Conservation (phyloP, 2,113 vertebrate species). For the Chelonoidis abingdonii region DNA sequence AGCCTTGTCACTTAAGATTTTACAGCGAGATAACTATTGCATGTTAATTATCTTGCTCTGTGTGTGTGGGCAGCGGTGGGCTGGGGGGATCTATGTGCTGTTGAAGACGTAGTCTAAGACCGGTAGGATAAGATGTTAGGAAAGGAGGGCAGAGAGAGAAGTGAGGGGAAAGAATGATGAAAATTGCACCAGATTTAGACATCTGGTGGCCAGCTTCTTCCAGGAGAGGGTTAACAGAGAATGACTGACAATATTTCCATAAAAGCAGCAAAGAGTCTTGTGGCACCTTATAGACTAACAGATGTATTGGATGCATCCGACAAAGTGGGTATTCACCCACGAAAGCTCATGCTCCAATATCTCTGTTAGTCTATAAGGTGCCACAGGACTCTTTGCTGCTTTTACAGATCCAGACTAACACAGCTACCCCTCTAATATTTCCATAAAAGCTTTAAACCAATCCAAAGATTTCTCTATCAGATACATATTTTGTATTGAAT, state of each 20-base stretch:
- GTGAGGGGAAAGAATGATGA: not conserved
- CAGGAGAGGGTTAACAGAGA: not conserved
- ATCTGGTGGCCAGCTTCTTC: not conserved
- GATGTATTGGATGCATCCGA: too few relatives aligned
- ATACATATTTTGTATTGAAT: not conserved
- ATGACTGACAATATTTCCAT: not conserved
- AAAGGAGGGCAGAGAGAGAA: not conserved
- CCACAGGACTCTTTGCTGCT: too few relatives aligned
- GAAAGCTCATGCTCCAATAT: too few relatives aligned
- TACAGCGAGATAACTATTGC: not conserved
- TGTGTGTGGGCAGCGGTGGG: not conserved
- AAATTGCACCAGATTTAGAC: not conserved
- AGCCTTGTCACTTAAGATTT: not conserved
- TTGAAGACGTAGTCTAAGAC: constrained; percentile 11
- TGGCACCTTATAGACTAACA: too few relatives aligned
- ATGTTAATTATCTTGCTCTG: not conserved
- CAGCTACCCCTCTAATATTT: not conserved
- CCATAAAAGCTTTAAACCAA: not conserved
- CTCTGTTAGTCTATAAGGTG: too few relatives aligned
- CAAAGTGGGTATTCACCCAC: too few relatives aligned
- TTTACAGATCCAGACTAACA: too few relatives aligned
- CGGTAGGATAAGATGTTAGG: not conserved
- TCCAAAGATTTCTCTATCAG: not conserved
- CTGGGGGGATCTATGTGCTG: not conserved
- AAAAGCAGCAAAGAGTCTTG: not conserved